These are phyloP conservation scores for Ctenochaetus hawaiiensis DNA, from an alignment of 2,797 vertebrate species.

Conservation along the genomic window DNA sequence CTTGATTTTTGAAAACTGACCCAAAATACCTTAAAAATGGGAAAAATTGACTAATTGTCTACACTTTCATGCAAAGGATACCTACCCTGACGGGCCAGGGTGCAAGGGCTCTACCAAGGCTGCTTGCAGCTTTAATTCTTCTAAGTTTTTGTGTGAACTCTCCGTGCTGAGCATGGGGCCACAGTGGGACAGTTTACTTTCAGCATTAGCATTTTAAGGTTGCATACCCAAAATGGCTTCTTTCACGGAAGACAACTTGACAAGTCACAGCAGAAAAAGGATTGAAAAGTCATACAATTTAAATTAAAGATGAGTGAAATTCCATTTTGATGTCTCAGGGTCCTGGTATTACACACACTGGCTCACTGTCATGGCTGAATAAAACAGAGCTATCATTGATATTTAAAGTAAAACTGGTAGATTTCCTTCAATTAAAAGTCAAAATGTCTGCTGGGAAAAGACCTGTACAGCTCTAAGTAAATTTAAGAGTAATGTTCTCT, in stretches of 20 bases:
- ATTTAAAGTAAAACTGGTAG: not conserved
- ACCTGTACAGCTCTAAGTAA: too few species aligned
- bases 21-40: too few species aligned
- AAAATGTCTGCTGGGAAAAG: not conserved
- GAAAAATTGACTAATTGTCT: too few species aligned
- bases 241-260: not conserved
- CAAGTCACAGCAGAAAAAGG: not conserved
- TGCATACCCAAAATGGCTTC: not conserved
- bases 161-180: too few species aligned
- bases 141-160: not conserved
- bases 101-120: too few species aligned
- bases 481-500: not conserved
- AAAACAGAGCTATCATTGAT: not conserved
- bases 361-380: not conserved
- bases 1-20: too few species aligned
- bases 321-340: not conserved
- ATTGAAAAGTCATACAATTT: not conserved
- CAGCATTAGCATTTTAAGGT: not conserved
- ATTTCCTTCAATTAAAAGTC: not conserved
- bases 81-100: too few species aligned
- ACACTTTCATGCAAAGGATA: too few species aligned
- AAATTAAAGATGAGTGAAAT: not conserved
- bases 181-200: not conserved
- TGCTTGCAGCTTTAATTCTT: too few species aligned
- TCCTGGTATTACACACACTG: not conserved